phyloP scores from a whole-genome alignment of 2,797 vertebrate species.

The Galago senegalensis region DNA sequence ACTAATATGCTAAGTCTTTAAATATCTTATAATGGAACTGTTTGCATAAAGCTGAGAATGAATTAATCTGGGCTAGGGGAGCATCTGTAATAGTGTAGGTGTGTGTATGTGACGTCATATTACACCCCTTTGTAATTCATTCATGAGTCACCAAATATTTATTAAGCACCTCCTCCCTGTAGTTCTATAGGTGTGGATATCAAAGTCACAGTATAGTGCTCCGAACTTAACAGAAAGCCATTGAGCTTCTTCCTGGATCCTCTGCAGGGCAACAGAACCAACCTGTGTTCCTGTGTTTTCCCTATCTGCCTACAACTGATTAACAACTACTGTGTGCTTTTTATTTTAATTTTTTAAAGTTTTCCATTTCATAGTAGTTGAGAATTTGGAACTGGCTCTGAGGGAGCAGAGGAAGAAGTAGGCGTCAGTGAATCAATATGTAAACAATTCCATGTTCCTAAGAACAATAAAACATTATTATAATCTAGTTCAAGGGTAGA shows the following conservation, averaged over 20 bases:
- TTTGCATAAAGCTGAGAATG: background rate
- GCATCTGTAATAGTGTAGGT: background rate
- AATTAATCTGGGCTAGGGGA: background rate
- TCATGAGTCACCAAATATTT: background rate
- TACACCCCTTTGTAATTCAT: background rate
- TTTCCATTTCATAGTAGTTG: background rate
- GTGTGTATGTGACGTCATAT: background rate
- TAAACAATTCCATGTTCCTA: too few relatives aligned
- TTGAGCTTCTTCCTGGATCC: background rate
- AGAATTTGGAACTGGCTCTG: background rate
- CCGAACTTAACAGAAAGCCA: background rate
- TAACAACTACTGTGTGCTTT: background rate
- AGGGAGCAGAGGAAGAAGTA: background rate
- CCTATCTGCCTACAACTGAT: background rate
- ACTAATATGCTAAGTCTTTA: background rate
- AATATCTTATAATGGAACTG: background rate
- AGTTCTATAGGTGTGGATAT: background rate
- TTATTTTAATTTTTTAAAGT: background rate
- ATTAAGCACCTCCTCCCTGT: background rate
- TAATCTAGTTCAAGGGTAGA: too few relatives aligned
- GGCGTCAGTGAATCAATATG: background rate
- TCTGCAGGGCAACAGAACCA: background rate
- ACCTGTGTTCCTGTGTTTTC: background rate
- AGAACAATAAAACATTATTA: too few relatives aligned
- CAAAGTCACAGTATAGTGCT: background rate